These are phyloP conservation scores for Tiliqua scincoides DNA, from an alignment of 2,113 vertebrate species.

Conservation along the genomic window DNA sequence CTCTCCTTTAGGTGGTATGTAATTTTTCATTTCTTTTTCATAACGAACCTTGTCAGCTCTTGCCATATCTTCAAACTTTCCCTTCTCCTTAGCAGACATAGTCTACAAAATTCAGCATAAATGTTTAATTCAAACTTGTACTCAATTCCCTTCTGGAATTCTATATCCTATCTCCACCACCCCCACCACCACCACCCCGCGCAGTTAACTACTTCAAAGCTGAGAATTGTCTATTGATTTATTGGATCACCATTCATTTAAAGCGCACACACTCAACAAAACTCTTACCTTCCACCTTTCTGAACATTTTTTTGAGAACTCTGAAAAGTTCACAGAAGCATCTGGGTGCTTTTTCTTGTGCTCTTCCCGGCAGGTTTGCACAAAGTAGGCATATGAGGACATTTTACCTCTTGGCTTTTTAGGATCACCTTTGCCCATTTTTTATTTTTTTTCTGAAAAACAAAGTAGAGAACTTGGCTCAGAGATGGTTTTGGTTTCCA, in stretches of 20 bases:
- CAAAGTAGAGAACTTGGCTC: not conserved
- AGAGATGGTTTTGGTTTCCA: conserved; percentile 2
- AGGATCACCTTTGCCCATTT: conserved; percentile 94
- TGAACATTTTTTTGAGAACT: conserved; percentile 97
- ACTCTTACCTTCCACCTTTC: conserved; percentile 92
- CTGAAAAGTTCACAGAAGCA: conserved; percentile 90
- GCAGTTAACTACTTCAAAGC: no score
- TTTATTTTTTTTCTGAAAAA: conserved; percentile 73
- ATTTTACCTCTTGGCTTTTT: conserved; percentile 96
- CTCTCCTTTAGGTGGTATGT: conserved; percentile 91
- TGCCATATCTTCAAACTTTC: conserved; percentile 97
- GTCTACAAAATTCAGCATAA: conserved; percentile 76
- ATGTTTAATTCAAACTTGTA: not conserved
- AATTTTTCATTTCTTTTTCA: conserved; percentile 96
- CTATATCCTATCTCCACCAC: not conserved
- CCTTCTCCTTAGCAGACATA: conserved; percentile 96
- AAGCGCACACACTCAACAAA: not conserved
- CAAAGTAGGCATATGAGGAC: conserved; percentile 97
- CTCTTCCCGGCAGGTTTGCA: conserved; percentile 95
- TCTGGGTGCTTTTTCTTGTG: conserved; percentile 98
- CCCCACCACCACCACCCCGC: not conserved
- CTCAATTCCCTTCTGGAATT: not conserved
- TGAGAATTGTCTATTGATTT: not conserved
- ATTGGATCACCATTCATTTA: not conserved
- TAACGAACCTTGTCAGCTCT: conserved; percentile 94